Percentiles rank a stretch among this genome's conserved stretches.
Conservation (phyloP, 2,113 vertebrate genomes). For the Prionailurus viverrinus region DNA sequence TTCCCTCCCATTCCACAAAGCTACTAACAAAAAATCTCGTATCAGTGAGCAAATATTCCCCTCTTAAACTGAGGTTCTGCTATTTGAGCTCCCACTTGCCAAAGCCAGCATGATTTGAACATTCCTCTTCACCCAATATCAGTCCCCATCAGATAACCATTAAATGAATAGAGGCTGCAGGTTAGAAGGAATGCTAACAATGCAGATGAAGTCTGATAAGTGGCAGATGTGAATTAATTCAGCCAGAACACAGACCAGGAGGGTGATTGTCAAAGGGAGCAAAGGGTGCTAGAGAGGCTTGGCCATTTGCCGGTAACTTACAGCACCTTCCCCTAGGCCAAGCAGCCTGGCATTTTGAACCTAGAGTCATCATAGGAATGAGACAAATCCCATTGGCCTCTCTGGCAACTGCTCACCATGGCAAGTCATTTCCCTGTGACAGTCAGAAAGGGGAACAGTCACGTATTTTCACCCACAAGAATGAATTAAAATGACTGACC, state of each 20-base stretch:
- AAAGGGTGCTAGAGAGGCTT: neutral
- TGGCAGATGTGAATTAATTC: constrained; percentile 54
- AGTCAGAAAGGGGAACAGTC: neutral
- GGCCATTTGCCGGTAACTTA: neutral
- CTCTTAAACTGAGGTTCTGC: constrained; percentile 38
- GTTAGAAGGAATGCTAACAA: constrained; percentile 74
- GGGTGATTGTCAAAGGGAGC: constrained; percentile 10
- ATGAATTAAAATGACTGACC: constrained; percentile 21
- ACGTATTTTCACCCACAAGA: neutral
- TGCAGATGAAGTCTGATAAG: constrained; percentile 62
- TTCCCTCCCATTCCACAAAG: neutral
- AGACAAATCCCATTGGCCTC: constrained; percentile 60
- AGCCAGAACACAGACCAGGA: constrained; percentile 8
- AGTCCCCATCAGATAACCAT: constrained; percentile 65
- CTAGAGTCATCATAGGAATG: constrained; percentile 45
- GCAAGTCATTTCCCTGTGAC: constrained; percentile 41
- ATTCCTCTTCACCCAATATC: constrained; percentile 66
- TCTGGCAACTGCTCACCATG: constrained; percentile 5
- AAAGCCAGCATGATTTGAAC: constrained; percentile 42
- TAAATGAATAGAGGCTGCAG: constrained; percentile 63
- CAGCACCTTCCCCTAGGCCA: constrained; percentile 43
- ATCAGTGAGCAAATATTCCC: neutral
- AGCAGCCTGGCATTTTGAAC: constrained; percentile 21
- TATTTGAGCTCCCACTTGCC: neutral
- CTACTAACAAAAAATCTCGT: neutral